Evolutionary conservation across 2,888 invertebrate genomes (phyloP).

Genomic region (Eilema sororculum): DNA sequence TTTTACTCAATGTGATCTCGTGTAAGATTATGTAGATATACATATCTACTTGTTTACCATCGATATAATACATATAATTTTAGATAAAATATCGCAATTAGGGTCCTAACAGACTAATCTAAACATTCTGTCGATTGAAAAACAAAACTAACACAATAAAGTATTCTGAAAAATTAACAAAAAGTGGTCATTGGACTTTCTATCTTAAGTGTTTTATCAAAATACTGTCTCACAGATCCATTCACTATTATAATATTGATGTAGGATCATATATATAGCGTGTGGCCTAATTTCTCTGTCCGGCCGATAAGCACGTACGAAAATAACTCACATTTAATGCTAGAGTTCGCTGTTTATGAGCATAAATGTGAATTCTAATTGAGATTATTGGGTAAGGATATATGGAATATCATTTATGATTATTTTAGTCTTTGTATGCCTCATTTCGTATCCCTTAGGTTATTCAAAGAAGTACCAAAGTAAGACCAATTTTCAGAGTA

Average conservation of each 20-base stretch:
- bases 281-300: constrained; percentile 36
- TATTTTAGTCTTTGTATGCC: no score
- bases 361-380: constrained; percentile 10
- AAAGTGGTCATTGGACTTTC: not conserved
- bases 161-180: not conserved
- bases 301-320: constrained; percentile 24
- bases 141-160: no score
- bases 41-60: no score
- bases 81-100: no score
- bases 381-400: not conserved
- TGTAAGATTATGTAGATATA: no score
- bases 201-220: not conserved
- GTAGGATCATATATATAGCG: constrained; percentile 22
- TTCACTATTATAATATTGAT: constrained; percentile 21
- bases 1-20: no score
- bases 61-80: no score
- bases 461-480: not conserved
- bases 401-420: not conserved
- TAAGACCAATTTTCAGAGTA: no score
- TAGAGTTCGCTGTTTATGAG: constrained; percentile 8
- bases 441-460: not conserved
- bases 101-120: no score
- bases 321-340: constrained; percentile 18
- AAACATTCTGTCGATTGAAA: no score
- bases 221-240: not conserved